Conservation (phyloP, 2,888 invertebrate species). For the Heliconius aoede region DNA sequence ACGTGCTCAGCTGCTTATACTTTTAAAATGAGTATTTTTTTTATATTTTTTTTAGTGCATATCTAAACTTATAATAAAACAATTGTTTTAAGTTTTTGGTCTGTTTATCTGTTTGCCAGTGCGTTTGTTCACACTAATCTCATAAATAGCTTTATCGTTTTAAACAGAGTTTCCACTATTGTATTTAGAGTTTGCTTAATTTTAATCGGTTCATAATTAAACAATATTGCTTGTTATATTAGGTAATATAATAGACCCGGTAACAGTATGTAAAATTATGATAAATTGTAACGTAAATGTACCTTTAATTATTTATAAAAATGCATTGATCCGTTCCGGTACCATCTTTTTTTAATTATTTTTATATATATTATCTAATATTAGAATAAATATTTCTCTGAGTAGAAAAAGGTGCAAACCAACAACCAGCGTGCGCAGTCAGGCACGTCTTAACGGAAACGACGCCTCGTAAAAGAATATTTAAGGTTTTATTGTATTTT, state of each 20-base stretch:
- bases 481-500: neutral
- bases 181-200: too few species aligned
- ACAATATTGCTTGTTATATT: too few species aligned
- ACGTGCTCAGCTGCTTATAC: slow-evolving; percentile 21
- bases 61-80: neutral
- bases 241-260: too few species aligned
- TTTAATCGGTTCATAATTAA: too few species aligned
- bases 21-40: slow-evolving; percentile 21
- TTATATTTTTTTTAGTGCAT: neutral
- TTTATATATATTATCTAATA: neutral
- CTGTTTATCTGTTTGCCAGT: too few species aligned
- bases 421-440: neutral
- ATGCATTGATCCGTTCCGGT: neutral
- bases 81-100: too few species aligned
- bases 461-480: neutral
- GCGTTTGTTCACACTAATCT: too few species aligned
- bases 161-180: too few species aligned
- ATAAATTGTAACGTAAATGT: neutral
- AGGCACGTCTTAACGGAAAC: neutral
- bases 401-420: neutral
- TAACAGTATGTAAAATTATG: too few species aligned
- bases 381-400: neutral
- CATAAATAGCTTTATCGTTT: too few species aligned
- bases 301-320: too few species aligned
- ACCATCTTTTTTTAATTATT: neutral